A percentile compares a stretch with the other conserved stretches of the same genome.
Conservation (phyloP, 2,797 vertebrate genomes). For the Danio aesculapii region DNA sequence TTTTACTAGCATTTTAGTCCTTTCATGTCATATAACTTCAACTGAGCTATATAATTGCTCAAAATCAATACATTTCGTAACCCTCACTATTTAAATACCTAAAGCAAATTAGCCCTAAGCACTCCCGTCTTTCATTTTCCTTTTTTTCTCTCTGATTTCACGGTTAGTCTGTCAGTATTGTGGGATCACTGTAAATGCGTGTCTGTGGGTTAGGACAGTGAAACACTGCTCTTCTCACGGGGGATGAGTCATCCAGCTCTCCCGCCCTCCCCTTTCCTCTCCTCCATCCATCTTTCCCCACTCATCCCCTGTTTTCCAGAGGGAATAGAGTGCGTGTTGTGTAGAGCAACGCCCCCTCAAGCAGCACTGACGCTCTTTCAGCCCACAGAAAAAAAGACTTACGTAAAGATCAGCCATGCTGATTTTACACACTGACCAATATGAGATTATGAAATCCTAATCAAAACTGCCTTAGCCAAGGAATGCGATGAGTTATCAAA, state of each 20-base stretch:
- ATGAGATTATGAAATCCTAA: too few species aligned
- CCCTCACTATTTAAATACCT: not conserved
- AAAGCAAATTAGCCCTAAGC: not conserved
- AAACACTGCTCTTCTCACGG: constrained; percentile 28
- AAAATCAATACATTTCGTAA: not conserved
- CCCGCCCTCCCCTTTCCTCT: constrained; percentile 13
- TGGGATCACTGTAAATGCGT: constrained; percentile 13
- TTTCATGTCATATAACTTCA: not conserved
- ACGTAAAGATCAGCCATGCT: not conserved
- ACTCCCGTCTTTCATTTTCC: not conserved
- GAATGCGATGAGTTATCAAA: too few species aligned
- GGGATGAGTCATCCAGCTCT: constrained; percentile 58
- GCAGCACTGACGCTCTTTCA: constrained; percentile 24
- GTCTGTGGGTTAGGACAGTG: constrained; percentile 37
- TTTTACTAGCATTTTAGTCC: too few species aligned
- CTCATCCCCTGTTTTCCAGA: not conserved
- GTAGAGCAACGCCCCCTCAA: constrained; percentile 21
- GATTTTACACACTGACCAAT: not conserved
- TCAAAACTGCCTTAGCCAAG: too few species aligned
- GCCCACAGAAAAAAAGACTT: not conserved
- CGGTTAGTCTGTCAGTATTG: not conserved
- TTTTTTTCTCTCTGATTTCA: not conserved
- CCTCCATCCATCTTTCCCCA: not conserved
- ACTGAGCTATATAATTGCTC: not conserved
- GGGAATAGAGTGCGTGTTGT: constrained; percentile 26